Percentiles rank a stretch among this genome's conserved stretches.
phyloP scores from a whole-genome alignment of 2,888 invertebrate species.

The Agrochola lychnidis region DNA sequence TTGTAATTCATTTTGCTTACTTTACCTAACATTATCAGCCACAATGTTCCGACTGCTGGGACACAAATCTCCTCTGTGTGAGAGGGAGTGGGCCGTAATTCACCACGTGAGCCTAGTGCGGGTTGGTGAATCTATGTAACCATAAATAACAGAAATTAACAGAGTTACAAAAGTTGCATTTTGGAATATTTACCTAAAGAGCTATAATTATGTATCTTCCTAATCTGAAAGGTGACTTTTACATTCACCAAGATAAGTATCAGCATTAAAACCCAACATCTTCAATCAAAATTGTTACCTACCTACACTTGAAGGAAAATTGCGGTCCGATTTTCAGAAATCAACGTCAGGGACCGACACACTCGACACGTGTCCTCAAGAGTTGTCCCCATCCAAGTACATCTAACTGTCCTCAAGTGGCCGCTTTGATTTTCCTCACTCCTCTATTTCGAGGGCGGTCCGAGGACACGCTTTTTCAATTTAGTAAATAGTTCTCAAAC shows the following conservation, averaged over 20 bases:
- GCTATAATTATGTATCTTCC: not conserved
- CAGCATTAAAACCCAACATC: slow-evolving; percentile 6
- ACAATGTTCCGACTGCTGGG: not conserved
- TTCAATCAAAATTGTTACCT: slow-evolving; percentile 34
- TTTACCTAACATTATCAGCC: no score
- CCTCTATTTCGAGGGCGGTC: slow-evolving; percentile 74
- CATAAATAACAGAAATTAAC: not conserved
- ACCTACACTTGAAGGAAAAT: slow-evolving; percentile 44
- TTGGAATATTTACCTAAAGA: not conserved
- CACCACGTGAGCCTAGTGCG: no score
- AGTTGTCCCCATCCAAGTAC: slow-evolving; percentile 64
- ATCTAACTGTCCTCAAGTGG: slow-evolving; percentile 72
- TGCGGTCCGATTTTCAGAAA: slow-evolving; percentile 52
- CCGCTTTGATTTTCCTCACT: slow-evolving; percentile 83
- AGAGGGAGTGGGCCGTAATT: not conserved
- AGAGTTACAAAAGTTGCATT: not conserved
- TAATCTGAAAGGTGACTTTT: not conserved
- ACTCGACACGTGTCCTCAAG: slow-evolving; percentile 66
- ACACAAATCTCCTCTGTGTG: not conserved
- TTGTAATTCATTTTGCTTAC: not conserved
- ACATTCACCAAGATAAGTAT: not conserved
- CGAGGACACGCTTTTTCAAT: slow-evolving; percentile 85
- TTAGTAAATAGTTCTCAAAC: slow-evolving; percentile 82
- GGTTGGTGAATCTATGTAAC: no score
- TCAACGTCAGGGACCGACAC: slow-evolving; percentile 49